These are phyloP conservation scores for Gymnobelideus leadbeateri DNA, from an alignment of 2,113 vertebrate genomes.

Conservation along the genomic window DNA sequence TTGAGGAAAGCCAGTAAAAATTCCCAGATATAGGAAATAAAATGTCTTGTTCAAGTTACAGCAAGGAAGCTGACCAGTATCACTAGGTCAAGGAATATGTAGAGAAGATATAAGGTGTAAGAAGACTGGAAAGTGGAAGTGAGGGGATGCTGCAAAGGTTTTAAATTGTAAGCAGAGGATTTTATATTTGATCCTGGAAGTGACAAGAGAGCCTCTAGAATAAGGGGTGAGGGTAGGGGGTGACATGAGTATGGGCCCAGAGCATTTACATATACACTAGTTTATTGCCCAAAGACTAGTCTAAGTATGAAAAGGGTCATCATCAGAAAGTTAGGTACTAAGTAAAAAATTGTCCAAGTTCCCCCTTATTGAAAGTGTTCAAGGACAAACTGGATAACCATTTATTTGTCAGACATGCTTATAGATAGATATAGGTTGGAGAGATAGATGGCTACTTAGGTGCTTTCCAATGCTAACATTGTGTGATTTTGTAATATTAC, in stretches of 20 bases:
- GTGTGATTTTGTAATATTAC: neutral
- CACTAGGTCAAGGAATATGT: neutral
- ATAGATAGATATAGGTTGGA: neutral
- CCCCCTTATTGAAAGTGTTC: neutral
- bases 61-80: neutral
- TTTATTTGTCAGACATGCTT: neutral
- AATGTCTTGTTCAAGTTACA: neutral
- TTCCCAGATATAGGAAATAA: neutral
- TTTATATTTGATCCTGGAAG: neutral
- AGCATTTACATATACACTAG: neutral
- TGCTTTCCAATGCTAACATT: neutral
- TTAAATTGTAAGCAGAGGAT: neutral
- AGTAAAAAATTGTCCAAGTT: neutral
- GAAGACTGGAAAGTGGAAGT: neutral
- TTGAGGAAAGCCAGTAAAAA: neutral
- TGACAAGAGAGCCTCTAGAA: neutral
- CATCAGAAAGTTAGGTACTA: neutral
- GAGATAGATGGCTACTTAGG: neutral
- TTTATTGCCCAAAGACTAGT: neutral
- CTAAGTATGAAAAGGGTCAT: neutral
- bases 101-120: neutral
- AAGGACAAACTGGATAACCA: neutral
- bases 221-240: neutral
- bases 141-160: neutral
- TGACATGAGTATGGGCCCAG: neutral